phyloP scores from a whole-genome alignment of 2,888 invertebrate genomes.

The Philonicus albiceps region DNA sequence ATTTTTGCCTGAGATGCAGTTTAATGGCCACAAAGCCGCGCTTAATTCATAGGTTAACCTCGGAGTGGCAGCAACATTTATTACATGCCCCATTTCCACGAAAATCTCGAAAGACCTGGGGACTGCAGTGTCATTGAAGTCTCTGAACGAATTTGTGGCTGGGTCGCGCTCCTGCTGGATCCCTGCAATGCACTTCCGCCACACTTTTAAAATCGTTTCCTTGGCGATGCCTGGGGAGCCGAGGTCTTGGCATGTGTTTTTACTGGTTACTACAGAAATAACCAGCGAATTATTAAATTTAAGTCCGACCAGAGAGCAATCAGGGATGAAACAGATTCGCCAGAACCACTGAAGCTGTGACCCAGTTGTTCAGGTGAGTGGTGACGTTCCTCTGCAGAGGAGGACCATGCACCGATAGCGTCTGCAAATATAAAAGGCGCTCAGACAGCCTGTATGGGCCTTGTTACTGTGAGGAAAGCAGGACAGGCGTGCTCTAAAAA shows the following conservation, averaged over 20 bases:
- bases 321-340: background rate
- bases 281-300: slow-evolving; percentile 20
- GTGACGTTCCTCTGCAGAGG: background rate
- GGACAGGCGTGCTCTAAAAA: background rate
- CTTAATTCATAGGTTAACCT: slow-evolving; percentile 33
- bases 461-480: background rate
- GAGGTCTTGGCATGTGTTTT: background rate
- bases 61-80: slow-evolving; percentile 17
- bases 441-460: background rate
- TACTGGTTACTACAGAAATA: background rate
- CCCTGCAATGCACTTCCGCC: slow-evolving; percentile 6
- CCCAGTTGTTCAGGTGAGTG: background rate
- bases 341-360: background rate
- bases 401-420: background rate
- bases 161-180: background rate
- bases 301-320: background rate
- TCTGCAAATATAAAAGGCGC: background rate
- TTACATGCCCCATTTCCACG: slow-evolving; percentile 22
- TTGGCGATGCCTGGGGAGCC: background rate
- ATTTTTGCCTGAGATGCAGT: slow-evolving; percentile 22
- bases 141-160: slow-evolving; percentile 18
- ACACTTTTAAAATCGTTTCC: slow-evolving; percentile 6
- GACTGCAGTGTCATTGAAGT: slow-evolving; percentile 31
- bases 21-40: slow-evolving; percentile 9
- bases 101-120: slow-evolving; percentile 1